Base-by-base conservation (phyloP, 2,888 invertebrate species). In the Cephus pygmeus region DNA sequence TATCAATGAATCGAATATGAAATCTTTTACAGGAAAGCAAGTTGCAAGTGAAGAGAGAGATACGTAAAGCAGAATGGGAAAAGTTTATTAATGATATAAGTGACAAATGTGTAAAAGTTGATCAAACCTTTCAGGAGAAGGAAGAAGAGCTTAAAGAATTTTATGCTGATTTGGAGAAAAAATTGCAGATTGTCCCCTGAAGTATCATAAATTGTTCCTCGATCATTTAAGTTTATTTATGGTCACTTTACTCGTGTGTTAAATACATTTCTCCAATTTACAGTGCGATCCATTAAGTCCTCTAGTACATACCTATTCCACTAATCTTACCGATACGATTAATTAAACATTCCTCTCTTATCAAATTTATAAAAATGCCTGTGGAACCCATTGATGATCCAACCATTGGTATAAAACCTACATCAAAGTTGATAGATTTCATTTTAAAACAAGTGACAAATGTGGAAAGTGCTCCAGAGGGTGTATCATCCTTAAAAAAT, bases 51-150 rank as follows among this genome's bases (percentile, higher is more conserved):
- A 92, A 92, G 74, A 92, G 94, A 85, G 92, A 92, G 79, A 89
- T 92, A 78, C 91, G 95, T 68, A 93, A 93, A 88, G 86, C 90
- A 77, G 95, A 95, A 91, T 96, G 96, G 95, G 93, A 95, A 86
- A 93, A 93, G 82, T 96, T 97, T 88, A 94, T 96, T 91, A 95
- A 95, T 93, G 95, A 96, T 91, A 95, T 97, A 92, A 95, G 95
- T 87, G 94, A 94, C 84, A 95, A 95, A 87, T 96, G 96, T 90
- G 92, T 94, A 84, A 94, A 95, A 89, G 95, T 97, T 83, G 96
- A 97, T 87, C 94, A 94, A 89, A 94, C 95, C 69, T 96, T 96
- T 92, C 94, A 95, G 88, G 94, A 95, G 87, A 96, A 96, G 91
- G 96, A 97, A 92, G 94, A 95, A 88, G 95, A 96, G 92, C 92